Evolutionary conservation across 2,797 vertebrate genomes (phyloP).

Genomic region (Lacerta viridis): DNA sequence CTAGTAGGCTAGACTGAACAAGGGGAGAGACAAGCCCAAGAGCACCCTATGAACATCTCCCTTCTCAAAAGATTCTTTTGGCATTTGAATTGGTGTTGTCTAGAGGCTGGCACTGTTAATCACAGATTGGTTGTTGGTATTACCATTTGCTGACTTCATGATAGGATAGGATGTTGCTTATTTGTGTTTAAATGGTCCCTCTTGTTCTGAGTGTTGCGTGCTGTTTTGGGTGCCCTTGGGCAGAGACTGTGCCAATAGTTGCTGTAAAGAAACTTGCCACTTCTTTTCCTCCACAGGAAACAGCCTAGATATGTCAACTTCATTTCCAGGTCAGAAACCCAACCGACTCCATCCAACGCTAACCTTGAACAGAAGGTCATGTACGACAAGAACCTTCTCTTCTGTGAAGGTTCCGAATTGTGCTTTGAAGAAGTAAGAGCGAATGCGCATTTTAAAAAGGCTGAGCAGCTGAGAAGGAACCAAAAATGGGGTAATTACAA

Average conservation of each 20-base stretch:
- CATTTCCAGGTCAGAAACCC: constrained; percentile 81
- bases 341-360: constrained; percentile 17
- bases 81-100: not conserved
- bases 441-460: constrained; percentile 59
- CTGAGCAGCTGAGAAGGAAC: constrained; percentile 75
- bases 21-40: not conserved
- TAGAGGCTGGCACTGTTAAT: not conserved
- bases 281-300: constrained; percentile 62
- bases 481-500: constrained; percentile 78
- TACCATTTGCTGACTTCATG: not conserved
- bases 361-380: constrained; percentile 75
- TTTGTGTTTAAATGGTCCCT: not conserved
- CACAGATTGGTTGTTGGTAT: not conserved
- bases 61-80: not conserved
- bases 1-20: not conserved
- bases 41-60: not conserved
- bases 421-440: constrained; percentile 80
- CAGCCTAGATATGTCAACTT: constrained; percentile 63
- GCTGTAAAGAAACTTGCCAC: not conserved
- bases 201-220: not conserved
- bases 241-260: not conserved
- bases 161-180: not conserved
- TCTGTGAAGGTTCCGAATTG: constrained; percentile 86
- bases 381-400: constrained; percentile 85
- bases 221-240: not conserved